These are phyloP conservation scores for Heliconius hewitsoni DNA, from an alignment of 1,140 invertebrate species.

Conservation along the genomic window DNA sequence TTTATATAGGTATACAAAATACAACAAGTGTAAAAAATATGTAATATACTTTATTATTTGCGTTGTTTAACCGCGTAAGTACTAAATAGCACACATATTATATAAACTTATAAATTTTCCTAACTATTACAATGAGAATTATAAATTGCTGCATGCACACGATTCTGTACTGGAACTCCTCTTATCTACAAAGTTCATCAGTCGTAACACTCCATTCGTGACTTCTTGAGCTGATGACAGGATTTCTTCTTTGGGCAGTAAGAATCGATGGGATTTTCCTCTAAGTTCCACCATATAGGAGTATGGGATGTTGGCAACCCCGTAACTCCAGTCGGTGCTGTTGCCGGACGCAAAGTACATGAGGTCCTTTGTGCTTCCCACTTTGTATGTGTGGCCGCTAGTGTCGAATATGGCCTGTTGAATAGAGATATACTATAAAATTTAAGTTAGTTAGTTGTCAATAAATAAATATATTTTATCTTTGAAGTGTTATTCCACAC, in stretches of 20 bases:
- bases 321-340: slow-evolving; percentile 87
- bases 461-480: no score
- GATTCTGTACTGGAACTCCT: slow-evolving; percentile 45
- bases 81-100: neutral
- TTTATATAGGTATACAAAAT: neutral
- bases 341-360: slow-evolving; percentile 83
- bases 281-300: slow-evolving; percentile 88
- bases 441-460: no score
- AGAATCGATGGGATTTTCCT: slow-evolving; percentile 84
- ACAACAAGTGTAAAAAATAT: neutral
- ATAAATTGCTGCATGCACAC: slow-evolving; percentile 79
- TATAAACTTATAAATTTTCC: neutral
- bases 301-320: slow-evolving; percentile 83
- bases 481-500: no score
- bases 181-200: slow-evolving; percentile 78
- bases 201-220: slow-evolving; percentile 83
- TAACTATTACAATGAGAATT: neutral
- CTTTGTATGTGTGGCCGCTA: slow-evolving; percentile 65
- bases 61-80: neutral
- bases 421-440: neutral
- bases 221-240: slow-evolving; percentile 83
- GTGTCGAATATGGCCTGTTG: slow-evolving; percentile 59
- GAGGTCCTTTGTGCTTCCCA: slow-evolving; percentile 70
- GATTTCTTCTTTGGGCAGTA: slow-evolving; percentile 86
- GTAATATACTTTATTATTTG: neutral